Percentiles rank a stretch among this genome's conserved stretches.
These are phyloP conservation scores for Galerucella nymphaeae DNA, from an alignment of 2,888 invertebrate genomes.

Conservation along the genomic window DNA sequence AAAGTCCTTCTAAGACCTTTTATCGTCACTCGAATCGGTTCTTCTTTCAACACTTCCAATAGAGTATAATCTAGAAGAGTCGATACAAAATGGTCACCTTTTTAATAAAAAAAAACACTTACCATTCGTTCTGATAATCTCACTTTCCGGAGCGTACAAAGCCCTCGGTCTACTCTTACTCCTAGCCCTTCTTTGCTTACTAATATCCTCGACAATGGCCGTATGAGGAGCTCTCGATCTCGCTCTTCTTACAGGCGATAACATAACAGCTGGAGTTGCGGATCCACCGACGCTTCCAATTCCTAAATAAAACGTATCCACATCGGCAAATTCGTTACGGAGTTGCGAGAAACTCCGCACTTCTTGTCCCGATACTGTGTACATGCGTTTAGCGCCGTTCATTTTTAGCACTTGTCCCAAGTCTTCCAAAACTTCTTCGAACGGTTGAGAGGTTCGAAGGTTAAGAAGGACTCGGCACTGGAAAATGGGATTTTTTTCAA, in stretches of 20 bases:
- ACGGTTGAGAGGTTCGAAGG: conserved; percentile 91
- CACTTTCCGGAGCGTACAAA: conserved; percentile 84
- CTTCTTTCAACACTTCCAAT: conserved; percentile 86
- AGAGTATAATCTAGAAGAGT: conserved; percentile 78
- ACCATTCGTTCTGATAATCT: conserved; percentile 82
- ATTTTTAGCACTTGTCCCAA: conserved; percentile 93
- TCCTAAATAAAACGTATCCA: conserved; percentile 90
- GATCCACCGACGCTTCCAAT: conserved; percentile 65
- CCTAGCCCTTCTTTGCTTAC: conserved; percentile 74
- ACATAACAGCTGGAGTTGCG: conserved; percentile 60
- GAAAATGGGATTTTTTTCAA: conserved; percentile 40
- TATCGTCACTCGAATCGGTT: conserved; percentile 85
- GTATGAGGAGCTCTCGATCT: conserved; percentile 72
- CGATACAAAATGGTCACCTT: not conserved
- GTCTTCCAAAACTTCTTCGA: conserved; percentile 93
- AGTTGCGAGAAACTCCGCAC: conserved; percentile 94
- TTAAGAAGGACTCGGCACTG: conserved; percentile 93
- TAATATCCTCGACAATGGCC: conserved; percentile 68
- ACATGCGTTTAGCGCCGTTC: conserved; percentile 91
- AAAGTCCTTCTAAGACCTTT: conserved; percentile 85
- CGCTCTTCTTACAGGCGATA: conserved; percentile 76
- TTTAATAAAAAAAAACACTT: conserved; percentile 50
- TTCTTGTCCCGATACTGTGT: conserved; percentile 92
- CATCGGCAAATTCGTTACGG: conserved; percentile 90
- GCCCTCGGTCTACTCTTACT: conserved; percentile 89